Conservation (phyloP, 2,888 invertebrate genomes). For the Teleiodes luculella region DNA sequence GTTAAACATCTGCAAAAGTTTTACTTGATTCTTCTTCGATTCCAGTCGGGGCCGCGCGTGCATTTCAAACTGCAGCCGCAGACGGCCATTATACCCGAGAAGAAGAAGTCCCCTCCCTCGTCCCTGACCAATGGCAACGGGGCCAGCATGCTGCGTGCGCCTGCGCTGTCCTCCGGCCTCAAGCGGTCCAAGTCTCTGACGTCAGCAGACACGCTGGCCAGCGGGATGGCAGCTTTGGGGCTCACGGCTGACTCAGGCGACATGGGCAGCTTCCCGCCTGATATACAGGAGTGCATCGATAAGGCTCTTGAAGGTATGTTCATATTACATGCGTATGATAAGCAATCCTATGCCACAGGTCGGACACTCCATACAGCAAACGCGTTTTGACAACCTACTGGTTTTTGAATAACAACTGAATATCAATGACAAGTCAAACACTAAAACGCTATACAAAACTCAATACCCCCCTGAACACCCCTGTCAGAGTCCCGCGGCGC, state of each 20-base stretch:
- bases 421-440: too few species aligned
- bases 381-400: too few species aligned
- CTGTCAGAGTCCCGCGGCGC: too few species aligned
- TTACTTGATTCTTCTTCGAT: too few species aligned
- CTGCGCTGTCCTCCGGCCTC: constrained; percentile 71
- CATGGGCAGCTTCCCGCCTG: constrained; percentile 85
- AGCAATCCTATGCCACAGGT: too few species aligned
- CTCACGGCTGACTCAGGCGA: constrained; percentile 86
- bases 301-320: constrained; percentile 83
- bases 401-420: too few species aligned
- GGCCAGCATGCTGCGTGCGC: constrained; percentile 59
- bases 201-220: constrained; percentile 84
- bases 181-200: constrained; percentile 91
- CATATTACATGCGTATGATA: constrained; percentile 36
- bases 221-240: constrained; percentile 83
- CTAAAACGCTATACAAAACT: too few species aligned
- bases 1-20: too few species aligned
- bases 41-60: constrained; percentile 75
- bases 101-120: constrained; percentile 69
- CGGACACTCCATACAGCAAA: too few species aligned
- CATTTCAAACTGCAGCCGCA: constrained; percentile 78
- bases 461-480: too few species aligned
- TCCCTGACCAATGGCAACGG: constrained; percentile 66
- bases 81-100: constrained; percentile 59
- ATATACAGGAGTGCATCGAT: constrained; percentile 85